Percentiles rank a stretch among this genome's conserved stretches.
Evolutionary conservation across 2,888 invertebrate genomes (phyloP).

Genomic region (Rambutsinella grinnellia): DNA sequence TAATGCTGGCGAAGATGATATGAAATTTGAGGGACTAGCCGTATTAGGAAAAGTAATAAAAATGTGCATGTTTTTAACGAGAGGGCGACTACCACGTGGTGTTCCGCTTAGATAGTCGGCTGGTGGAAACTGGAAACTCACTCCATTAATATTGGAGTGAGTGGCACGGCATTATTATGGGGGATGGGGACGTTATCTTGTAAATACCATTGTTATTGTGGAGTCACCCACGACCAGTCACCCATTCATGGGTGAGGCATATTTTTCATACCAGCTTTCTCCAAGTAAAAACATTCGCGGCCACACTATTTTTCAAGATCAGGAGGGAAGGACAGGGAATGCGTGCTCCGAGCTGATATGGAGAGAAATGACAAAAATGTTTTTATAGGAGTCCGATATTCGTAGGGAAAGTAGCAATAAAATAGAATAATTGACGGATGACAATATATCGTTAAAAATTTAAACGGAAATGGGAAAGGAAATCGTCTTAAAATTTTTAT

Average conservation of each 20-base stretch:
- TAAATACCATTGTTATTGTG: neutral
- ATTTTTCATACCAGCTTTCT: no score
- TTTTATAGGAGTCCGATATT: no score
- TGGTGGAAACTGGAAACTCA: neutral
- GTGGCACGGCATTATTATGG: conserved; percentile 6
- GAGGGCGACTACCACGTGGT: neutral
- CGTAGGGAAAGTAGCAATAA: no score
- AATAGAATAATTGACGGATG: no score
- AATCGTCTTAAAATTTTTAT: no score
- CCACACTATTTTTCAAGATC: conserved; percentile 25
- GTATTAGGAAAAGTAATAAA: neutral
- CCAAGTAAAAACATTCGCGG: no score
- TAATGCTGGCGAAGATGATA: conserved; percentile 41
- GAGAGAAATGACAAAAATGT: neutral
- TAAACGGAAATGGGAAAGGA: no score
- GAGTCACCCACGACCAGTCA: conserved; percentile 20
- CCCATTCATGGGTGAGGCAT: conserved; percentile 8
- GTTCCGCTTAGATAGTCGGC: no score
- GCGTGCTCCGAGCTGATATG: no score
- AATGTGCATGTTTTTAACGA: neutral
- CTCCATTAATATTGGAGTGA: conserved; percentile 14
- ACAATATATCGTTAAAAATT: no score
- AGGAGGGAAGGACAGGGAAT: neutral
- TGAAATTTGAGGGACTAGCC: no score
- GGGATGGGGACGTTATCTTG: neutral